Evolutionary conservation across 2,797 vertebrate genomes (phyloP), one percentile per base, ranked within the genome.

Genomic region (Premnoplex brunnescens): DNA sequence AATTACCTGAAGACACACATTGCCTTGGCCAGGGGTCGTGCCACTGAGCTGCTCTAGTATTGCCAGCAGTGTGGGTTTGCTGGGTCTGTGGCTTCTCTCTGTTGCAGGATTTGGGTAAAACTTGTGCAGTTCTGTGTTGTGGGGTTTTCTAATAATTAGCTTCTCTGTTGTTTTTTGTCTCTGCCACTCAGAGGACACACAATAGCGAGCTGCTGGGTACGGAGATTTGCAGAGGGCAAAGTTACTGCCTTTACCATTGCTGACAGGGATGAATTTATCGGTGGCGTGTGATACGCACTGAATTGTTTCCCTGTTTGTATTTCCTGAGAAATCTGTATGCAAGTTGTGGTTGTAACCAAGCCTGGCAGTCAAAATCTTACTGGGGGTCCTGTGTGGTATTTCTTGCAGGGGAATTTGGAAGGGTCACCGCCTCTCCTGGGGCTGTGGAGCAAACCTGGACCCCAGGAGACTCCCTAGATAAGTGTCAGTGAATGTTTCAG

Each of bases 271-370:
- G 10, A 8, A 18, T 54, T 49, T 62, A 7, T 52, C 36, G 30
- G 37, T 3, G 0, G 16, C 10, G 0, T 1, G 13, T 16, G 51
- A 52, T 55, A 41, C 1, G 26, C 2, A 0, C 26, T 39, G 37
- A 22, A 22, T 56, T 78, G 46, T 81, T 55, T 7, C 17, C n/a
- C 14, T 34, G 0, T 55, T 73, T 30, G 24, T 4, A 0, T 67
- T 87, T 67, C 34, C 44, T 58, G 44, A 64, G 44, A 51, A 30
- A 13, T 28, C 18, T 0, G 1, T n/a, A 3, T 21, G 32, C 20
- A 41, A 62, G 28, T 55, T 7, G 44, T 49, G 22, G 17, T 39
- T 51, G 6, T 8, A 41, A 41, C 7, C n/a, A 41, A 48, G 32
- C 23, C 7, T 9, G 14, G 16, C 30, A 4, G 49, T 78, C 66